These are phyloP conservation scores for Parazoanthus atlanticus DNA, from an alignment of 92 coral and sea anemone species.

Conservation along the genomic window DNA sequence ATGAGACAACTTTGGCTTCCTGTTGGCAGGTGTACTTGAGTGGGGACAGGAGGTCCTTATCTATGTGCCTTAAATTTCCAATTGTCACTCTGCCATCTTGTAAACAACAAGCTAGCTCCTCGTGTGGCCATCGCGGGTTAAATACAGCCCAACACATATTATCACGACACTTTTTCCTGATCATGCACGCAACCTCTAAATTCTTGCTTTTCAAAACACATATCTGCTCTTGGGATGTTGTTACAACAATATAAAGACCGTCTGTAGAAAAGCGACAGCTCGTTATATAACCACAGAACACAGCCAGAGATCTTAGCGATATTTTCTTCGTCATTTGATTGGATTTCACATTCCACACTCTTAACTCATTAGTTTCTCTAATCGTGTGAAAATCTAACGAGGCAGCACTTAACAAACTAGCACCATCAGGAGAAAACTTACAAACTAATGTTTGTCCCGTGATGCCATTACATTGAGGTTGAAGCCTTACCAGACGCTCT, in stretches of 20 bases:
- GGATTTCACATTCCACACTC: conserved; percentile 88
- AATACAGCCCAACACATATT: conserved; percentile 90
- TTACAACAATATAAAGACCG: conserved; percentile 77
- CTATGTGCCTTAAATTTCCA: conserved; percentile 58
- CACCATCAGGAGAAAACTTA: conserved; percentile 86
- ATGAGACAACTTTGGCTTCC: conserved; percentile 71
- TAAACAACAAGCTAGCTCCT: conserved; percentile 79
- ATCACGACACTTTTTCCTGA: conserved; percentile 81
- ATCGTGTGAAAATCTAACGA: conserved; percentile 89
- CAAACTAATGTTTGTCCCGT: conserved; percentile 88
- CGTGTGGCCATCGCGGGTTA: conserved; percentile 69
- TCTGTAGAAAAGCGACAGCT: conserved; percentile 91
- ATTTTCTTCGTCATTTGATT: conserved; percentile 79
- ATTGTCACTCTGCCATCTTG: conserved; percentile 87
- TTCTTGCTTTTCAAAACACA: conserved; percentile 78
- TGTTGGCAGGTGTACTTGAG: conserved; percentile 70
- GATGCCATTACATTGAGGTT: conserved; percentile 82
- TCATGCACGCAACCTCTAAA: conserved; percentile 75
- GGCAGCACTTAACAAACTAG: conserved; percentile 76
- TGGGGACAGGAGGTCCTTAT: conserved; percentile 52
- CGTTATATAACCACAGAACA: conserved; percentile 91
- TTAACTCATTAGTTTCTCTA: conserved; percentile 85
- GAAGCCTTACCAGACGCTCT: conserved; percentile 77
- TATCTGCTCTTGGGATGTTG: conserved; percentile 88
- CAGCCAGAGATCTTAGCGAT: conserved; percentile 79